Evolutionary conservation across 1,140 invertebrate genomes (phyloP), one percentile per base, ranked within the genome.

Genomic region (Apis cerana): DNA sequence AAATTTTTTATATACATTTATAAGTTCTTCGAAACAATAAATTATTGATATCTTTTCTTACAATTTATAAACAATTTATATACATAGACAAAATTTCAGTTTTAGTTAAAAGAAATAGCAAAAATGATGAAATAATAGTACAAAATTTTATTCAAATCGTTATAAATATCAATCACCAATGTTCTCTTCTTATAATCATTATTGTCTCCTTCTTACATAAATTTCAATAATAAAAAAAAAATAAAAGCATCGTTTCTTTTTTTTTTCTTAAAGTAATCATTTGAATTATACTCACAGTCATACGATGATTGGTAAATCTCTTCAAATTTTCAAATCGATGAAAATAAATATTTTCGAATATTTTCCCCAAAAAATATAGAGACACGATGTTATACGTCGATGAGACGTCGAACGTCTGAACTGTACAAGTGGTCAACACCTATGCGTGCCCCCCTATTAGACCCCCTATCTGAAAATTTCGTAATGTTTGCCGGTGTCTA

Each of bases 401-500:
- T 17, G 33, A 27, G 78, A 80, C 59, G 52, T 65, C 17, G 50
- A 70, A 52, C 27, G 52, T 80, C 78, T 80, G 78, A 27, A 43
- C 58, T 56, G 48, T 43, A 43, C 33, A 43, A 7, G 4, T 56
- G 52, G 52, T 56, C 70, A 54, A 52, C 56, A 43, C 17, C 11
- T 27, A 15, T 0, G 19, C 1, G 17, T 19, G 59, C 50, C 85
- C 70, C 82, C 62, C 82, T 78, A 82, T 85, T 43, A 79, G 68
- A 23, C 59, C 71, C 75, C 62, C 33, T 17, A n/a, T 23, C 79
- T 23, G 62, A 82, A 79, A 83, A 83, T 87, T 80, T 87, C 52
- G 83, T 64, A 87, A 85, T 58, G 27, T 67, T 52, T 54, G 50
- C 67, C 64, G 56, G 50, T 77, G 79, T 88, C 72, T 83, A 88